phyloP scores from a whole-genome alignment of 1,140 invertebrate genomes.

The Habropoda laboriosa region DNA sequence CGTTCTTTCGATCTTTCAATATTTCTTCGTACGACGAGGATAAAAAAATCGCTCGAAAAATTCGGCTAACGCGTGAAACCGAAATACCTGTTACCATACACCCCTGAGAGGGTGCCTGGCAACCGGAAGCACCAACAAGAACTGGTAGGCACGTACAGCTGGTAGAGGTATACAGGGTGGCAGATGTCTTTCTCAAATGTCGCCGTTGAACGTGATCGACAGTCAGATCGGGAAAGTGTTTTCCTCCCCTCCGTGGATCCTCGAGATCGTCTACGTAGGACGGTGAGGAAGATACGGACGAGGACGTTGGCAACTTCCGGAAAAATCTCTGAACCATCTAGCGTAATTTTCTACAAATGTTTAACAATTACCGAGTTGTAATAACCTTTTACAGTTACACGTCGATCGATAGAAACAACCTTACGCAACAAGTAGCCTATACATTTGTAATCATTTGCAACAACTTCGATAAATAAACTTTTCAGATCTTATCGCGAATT shows the following conservation, averaged over 20 bases:
- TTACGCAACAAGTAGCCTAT: slow-evolving; percentile 15
- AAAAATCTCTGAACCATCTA: background rate
- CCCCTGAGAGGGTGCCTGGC: slow-evolving; percentile 59
- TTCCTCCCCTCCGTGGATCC: slow-evolving; percentile 43
- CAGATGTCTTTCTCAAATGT: slow-evolving; percentile 69
- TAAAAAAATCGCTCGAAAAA: background rate
- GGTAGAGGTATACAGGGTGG: slow-evolving; percentile 42
- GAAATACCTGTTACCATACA: slow-evolving; percentile 7
- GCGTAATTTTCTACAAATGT: slow-evolving; percentile 23
- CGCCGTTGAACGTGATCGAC: slow-evolving; percentile 41
- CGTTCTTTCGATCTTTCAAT: background rate
- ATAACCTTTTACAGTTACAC: slow-evolving; percentile 4
- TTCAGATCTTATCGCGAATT: background rate
- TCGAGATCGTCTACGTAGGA: slow-evolving; percentile 47
- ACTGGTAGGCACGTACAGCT: slow-evolving; percentile 56
- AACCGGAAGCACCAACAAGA: slow-evolving; percentile 67
- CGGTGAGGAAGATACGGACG: slow-evolving; percentile 8
- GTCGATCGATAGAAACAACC: slow-evolving; percentile 15
- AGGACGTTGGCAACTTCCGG: slow-evolving; percentile 4
- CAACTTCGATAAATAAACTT: background rate
- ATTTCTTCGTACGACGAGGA: background rate
- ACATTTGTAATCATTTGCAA: background rate
- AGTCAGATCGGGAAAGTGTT: slow-evolving; percentile 40
- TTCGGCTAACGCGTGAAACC: background rate
- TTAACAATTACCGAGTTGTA: slow-evolving; percentile 27